These are phyloP conservation scores for Acarapis woodi DNA, from an alignment of 1,140 invertebrate species.

Conservation along the genomic window DNA sequence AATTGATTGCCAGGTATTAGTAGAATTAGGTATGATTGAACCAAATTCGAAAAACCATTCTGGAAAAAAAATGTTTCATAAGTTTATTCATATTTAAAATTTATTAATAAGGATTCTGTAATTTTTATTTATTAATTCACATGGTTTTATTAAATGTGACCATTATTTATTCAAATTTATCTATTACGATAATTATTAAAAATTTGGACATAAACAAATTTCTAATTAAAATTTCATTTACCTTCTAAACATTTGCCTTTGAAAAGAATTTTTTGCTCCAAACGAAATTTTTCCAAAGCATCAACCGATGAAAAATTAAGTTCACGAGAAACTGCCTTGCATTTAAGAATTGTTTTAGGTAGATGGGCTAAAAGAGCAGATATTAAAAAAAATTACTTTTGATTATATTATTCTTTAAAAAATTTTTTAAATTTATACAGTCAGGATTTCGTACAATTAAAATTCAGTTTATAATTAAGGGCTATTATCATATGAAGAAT, in stretches of 20 bases:
- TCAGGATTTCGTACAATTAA: no score
- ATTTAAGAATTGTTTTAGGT: conserved; percentile 84
- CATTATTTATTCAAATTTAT: no score
- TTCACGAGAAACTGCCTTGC: conserved; percentile 76
- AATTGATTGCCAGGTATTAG: conserved; percentile 94
- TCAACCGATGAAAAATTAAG: conserved; percentile 94
- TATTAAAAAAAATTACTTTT: conserved; percentile 19
- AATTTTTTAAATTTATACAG: no score
- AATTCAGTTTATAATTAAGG: background rate
- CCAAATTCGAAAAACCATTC: conserved; percentile 99
- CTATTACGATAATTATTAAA: no score
- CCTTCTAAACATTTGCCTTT: conserved; percentile 32
- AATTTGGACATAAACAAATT: background rate
- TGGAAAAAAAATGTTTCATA: conserved; percentile 10
- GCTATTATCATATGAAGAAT: background rate
- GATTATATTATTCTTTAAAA: no score
- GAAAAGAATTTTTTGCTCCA: conserved; percentile 68
- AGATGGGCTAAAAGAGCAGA: conserved; percentile 34
- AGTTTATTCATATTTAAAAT: no score
- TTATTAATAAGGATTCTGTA: no score
- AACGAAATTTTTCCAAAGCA: conserved; percentile 77
- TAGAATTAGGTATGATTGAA: conserved; percentile 91
- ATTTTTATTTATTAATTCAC: conserved; percentile 1
- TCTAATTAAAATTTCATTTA: conserved; percentile 14
- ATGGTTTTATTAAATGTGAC: conserved; percentile 5